These are phyloP conservation scores for Balaeniceps rex DNA, from an alignment of 2,113 vertebrate genomes.

Conservation along the genomic window DNA sequence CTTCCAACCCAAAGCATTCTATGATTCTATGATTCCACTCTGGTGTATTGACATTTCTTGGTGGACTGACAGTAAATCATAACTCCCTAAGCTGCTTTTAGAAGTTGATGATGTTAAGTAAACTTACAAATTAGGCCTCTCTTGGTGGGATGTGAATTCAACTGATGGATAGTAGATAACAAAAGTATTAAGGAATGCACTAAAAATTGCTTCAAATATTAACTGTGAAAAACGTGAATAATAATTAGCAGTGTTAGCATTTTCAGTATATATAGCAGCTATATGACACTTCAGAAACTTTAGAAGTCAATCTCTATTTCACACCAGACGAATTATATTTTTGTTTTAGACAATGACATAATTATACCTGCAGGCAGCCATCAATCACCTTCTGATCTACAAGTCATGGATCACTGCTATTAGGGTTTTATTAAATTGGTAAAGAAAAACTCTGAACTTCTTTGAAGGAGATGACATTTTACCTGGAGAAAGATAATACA, in stretches of 20 bases:
- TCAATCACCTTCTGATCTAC: conserved; percentile 59
- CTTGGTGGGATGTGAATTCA: conserved; percentile 43
- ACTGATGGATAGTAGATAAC: background rate
- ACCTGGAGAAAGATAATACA: background rate
- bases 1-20: no score
- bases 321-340: conserved; percentile 65
- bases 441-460: conserved; percentile 2
- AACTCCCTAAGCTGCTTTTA: no score
- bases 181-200: background rate
- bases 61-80: no score
- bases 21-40: no score
- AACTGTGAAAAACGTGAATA: conserved; percentile 6
- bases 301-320: conserved; percentile 57
- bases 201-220: conserved; percentile 56
- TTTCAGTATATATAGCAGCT: conserved; percentile 1
- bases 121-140: conserved; percentile 50
- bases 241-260: background rate
- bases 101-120: conserved; percentile 73
- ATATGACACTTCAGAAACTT: conserved; percentile 22
- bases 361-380: conserved; percentile 41
- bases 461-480: conserved; percentile 47
- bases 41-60: no score
- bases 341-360: conserved; percentile 64
- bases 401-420: conserved; percentile 52
- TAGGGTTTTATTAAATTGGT: conserved; percentile 10